Evolutionary conservation across 2,888 invertebrate genomes (phyloP), one percentile per base, ranked within the genome.

Genomic region (Platerodrilus igneus): DNA sequence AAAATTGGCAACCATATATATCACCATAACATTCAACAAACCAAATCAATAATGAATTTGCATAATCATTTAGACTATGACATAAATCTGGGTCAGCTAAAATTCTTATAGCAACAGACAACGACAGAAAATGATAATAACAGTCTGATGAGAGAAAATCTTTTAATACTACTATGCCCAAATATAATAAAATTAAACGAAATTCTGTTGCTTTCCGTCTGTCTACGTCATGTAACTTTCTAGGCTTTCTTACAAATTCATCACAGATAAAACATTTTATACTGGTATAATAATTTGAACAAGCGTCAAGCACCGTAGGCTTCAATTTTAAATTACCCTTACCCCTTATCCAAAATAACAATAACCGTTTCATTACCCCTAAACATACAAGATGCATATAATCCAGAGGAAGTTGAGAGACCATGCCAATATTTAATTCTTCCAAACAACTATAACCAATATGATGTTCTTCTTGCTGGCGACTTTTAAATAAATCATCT

Each of bases 311-410:
- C n/a, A 33, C 18, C 9, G 13, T 31, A 11, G 8, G 14, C 11
- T 30, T 29, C 14, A 35, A 23, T 13, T 30, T 22, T 6, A 30
- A 15, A 33, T 26, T 31, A 15, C 14, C 40, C 31, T 41, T 46
- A 13, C 47, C 41, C 25, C 40, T 45, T n/a, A 37, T 14, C 50
- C 50, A 52, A 20, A 47, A 47, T 16, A 44, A 27, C 19, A 51
- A 21, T 10, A 58, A 29, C 43, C 41, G 49, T 43, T 54, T 55
- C 28, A 45, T 47, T 16, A 52, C 47, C n/a, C 56, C 56, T 3
- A 57, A 28, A 34, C 29, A 29, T 5, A 18, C 29, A 7, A 19
- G 18, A 19, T 29, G 18, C 29, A 29, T 29, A 19, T 29, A 29
- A 29, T 29, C 29, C 11, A 29, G 6, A 9, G 18, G 29, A 16